Base-by-base conservation (phyloP, 1,140 invertebrate species). In the Paraescarpia echinospica region DNA sequence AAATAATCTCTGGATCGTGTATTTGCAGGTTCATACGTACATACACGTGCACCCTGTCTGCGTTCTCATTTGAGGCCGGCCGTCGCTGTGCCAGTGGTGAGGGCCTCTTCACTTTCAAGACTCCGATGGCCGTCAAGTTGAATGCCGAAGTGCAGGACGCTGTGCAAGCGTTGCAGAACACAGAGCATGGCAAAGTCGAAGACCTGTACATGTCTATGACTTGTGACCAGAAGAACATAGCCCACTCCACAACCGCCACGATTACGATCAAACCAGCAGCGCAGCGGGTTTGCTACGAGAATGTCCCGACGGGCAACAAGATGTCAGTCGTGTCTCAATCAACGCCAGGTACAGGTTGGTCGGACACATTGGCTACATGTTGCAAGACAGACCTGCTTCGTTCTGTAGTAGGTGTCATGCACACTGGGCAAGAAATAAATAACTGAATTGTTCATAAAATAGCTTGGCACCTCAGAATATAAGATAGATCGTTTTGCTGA, bases 61-160 rank as follows among this genome's bases (percentile, higher is more conserved):
- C 27, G 35, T 90, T 90, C 35, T 35, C 90, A 6, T 90, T 90
- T 22, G 90, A 90, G 35, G 18, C 27, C 18, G 90, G 90, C 34
- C 90, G 90, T 35, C 34, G 35, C 34, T 90, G 90, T 33, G 14
- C 18, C 90, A 90, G 90, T 90, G 90, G 90, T 14, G 90, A 90
- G 35, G 90, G 90, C 8, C 90, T 90, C 34, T 90, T 90, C n/a
- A 90, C 8, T 12, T 90, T 90, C 35, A 90, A 33, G 12, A 77
- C 59, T 6, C 1, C 2, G 12, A 5, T 27, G 4, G 59, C 59
- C 12, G 59, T 18, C 27, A 0, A 77, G 9, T 77, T 77, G 59
- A 4, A 6, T 77, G 59, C 22, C 59, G 59, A 77, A 27, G 59
- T 5, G 59, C 59, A 77, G 27, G 59, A 12, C 18, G 59, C 59